Conservation (phyloP, 2,888 invertebrate genomes). For the Sinelater perroti region DNA sequence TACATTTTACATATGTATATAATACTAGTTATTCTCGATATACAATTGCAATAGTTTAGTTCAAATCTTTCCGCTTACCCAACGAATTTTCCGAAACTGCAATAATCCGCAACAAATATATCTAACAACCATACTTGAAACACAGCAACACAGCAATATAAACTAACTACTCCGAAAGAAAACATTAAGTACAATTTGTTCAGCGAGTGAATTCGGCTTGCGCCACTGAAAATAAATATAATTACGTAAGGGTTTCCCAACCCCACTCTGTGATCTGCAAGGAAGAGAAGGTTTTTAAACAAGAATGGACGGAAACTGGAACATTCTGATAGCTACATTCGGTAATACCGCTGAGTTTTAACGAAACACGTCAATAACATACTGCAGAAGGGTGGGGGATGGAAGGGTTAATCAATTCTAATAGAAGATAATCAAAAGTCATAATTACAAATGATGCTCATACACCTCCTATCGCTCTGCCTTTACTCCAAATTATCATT, state of each 20-base stretch:
- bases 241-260: neutral
- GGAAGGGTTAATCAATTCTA: too few relatives aligned
- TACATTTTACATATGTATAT: conserved; percentile 32
- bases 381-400: too few relatives aligned
- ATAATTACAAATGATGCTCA: conserved; percentile 31
- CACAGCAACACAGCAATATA: too few relatives aligned
- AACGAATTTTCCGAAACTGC: conserved; percentile 24
- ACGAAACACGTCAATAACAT: conserved; percentile 23
- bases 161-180: neutral
- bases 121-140: conserved; percentile 25
- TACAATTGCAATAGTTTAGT: conserved; percentile 31
- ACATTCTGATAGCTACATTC: too few relatives aligned
- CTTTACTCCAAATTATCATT: conserved; percentile 23
- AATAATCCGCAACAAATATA: conserved; percentile 27
- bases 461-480: conserved; percentile 31
- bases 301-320: conserved; percentile 36
- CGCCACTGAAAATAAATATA: neutral
- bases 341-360: too few relatives aligned
- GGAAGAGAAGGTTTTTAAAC: conserved; percentile 8
- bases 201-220: neutral
- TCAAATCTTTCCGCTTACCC: too few relatives aligned
- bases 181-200: neutral
- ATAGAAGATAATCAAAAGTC: too few relatives aligned
- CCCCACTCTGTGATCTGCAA: neutral
- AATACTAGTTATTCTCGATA: conserved; percentile 30